phyloP scores from a whole-genome alignment of 1,140 invertebrate species.

The Conopomorpha cramerella region DNA sequence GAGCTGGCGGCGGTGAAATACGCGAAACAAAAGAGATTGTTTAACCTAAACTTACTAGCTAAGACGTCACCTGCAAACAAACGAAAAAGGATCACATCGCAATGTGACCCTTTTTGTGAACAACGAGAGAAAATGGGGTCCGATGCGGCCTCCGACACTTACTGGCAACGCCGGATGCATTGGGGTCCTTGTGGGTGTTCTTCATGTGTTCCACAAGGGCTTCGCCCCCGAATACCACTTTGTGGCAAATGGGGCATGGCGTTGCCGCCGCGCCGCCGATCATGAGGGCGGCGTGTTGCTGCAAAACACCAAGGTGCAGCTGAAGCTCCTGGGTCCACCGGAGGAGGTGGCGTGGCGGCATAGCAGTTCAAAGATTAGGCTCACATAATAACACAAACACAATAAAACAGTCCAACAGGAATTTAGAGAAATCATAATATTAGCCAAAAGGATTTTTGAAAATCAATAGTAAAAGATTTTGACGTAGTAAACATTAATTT shows the following conservation, averaged over 20 bases:
- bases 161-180: slow-evolving; percentile 86
- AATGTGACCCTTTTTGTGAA: no score
- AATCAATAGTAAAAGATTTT: no score
- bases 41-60: slow-evolving; percentile 24
- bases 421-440: slow-evolving; percentile 19
- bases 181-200: slow-evolving; percentile 90
- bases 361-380: slow-evolving; percentile 46
- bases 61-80: not conserved
- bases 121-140: no score
- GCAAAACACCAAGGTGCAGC: slow-evolving; percentile 83
- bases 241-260: slow-evolving; percentile 89
- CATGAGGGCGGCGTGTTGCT: slow-evolving; percentile 91
- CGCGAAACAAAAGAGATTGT: no score
- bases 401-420: slow-evolving; percentile 20
- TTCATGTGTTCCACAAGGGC: slow-evolving; percentile 95
- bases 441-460: slow-evolving; percentile 21
- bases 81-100: not conserved
- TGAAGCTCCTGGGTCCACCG: slow-evolving; percentile 74
- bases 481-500: no score
- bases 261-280: slow-evolving; percentile 87
- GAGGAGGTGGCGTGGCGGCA: slow-evolving; percentile 38
- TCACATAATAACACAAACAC: slow-evolving; percentile 15
- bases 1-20: no score
- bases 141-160: slow-evolving; percentile 72
- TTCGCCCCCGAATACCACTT: slow-evolving; percentile 89